Conservation (phyloP, 2,888 invertebrate genomes). For the Pandemis heparana region DNA sequence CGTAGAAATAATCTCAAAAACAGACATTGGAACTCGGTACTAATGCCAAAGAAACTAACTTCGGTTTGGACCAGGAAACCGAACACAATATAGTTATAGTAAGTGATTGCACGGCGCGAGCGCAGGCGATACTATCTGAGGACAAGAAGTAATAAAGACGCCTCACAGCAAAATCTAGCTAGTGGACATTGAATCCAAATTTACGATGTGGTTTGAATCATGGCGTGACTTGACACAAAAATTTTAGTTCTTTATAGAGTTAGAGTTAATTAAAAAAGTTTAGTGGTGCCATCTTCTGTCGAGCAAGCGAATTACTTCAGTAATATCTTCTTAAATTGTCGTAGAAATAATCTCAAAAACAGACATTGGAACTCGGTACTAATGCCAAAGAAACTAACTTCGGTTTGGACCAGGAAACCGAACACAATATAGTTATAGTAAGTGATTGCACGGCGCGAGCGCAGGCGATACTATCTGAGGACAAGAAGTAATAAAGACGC, state of each 20-base stretch:
- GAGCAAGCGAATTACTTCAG: too few species aligned
- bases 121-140: constrained; percentile 67
- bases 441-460: constrained; percentile 61
- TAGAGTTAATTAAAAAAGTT: too few species aligned
- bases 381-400: constrained; percentile 52
- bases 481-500: constrained; percentile 76
- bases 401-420: constrained; percentile 67
- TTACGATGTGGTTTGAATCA: too few species aligned
- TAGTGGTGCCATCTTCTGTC: too few species aligned
- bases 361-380: too few species aligned
- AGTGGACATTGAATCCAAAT: too few species aligned
- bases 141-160: constrained; percentile 76
- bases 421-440: constrained; percentile 67
- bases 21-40: too few species aligned
- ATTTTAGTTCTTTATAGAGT: too few species aligned
- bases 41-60: constrained; percentile 50
- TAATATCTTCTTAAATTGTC: too few species aligned
- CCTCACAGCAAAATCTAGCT: constrained; percentile 70
- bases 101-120: constrained; percentile 62
- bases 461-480: constrained; percentile 67
- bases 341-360: too few species aligned
- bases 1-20: too few species aligned
- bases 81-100: constrained; percentile 66
- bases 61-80: constrained; percentile 68
- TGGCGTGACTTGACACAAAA: too few species aligned